Evolutionary conservation across 2,888 invertebrate species (phyloP).

Genomic region (Hypselothyrea guttata): DNA sequence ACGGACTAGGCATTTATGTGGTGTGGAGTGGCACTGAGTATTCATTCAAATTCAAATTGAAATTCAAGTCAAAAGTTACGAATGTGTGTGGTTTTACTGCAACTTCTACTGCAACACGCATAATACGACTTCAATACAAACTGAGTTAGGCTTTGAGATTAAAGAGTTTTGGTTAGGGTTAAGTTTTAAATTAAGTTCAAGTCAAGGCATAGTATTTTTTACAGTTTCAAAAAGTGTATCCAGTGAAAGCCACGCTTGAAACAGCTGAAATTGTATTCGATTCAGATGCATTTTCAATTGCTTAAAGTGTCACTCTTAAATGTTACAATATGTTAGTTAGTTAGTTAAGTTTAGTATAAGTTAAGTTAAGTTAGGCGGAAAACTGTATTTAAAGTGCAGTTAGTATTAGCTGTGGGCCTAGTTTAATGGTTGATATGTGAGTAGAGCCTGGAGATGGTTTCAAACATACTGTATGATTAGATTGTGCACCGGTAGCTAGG

Average conservation of each 20-base stretch:
- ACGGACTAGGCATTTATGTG: constrained; percentile 6
- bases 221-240: constrained; percentile 51
- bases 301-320: constrained; percentile 27
- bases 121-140: constrained; percentile 28
- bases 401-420: constrained; percentile 22
- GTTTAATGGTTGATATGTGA: constrained; percentile 7
- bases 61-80: constrained; percentile 1
- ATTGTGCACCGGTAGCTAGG: no score
- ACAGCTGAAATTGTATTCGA: constrained; percentile 34
- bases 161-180: constrained; percentile 10
- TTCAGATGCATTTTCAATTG: constrained; percentile 25
- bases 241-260: constrained; percentile 27
- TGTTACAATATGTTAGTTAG: constrained; percentile 15
- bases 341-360: constrained; percentile 24
- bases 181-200: constrained; percentile 33
- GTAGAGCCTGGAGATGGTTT: constrained; percentile 7
- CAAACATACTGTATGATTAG: no score
- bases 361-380: constrained; percentile 36
- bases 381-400: constrained; percentile 51
- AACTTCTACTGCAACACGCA: constrained; percentile 70
- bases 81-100: constrained; percentile 56
- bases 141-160: constrained; percentile 31
- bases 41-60: constrained; percentile 34
- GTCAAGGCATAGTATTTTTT: constrained; percentile 48
- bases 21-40: constrained; percentile 33